Base-by-base conservation (phyloP, 2,888 invertebrate species). In the Apamea crenata region DNA sequence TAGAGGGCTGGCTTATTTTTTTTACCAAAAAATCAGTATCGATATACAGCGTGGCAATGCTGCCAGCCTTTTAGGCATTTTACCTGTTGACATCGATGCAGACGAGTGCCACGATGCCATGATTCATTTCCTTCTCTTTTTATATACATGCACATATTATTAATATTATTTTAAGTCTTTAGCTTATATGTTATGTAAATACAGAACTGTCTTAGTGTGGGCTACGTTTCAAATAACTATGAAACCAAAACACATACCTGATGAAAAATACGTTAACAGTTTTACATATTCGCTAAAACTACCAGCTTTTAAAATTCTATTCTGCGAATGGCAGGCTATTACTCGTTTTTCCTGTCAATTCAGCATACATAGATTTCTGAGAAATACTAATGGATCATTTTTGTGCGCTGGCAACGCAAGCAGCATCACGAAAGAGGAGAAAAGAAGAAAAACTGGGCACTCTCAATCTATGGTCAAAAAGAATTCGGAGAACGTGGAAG, bases 331-430 rank as follows among this genome's bases (percentile, higher is more conserved):
- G 32, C 72, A 70, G 53, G 59, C 44, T 59, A 53, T 56, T 66
- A 29, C 61, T 63, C 10, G 36, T 59, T 80, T 81, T 85, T 72
- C 53, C 63, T 29, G 50, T 69, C 56, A 63, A 74, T 67, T 74
- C 50, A 66, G 61, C 40, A 61, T 74, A 63, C 56, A 56, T 56
- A 29, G 73, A 67, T 74, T 85, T 81, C 66, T n/a, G n/a, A 10
- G 25, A 73, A 66, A 66, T 61, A 50, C 32, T 56, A 56, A 16
- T 16, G 59, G 56, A 32, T 36, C 16, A 56, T 70, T 67, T 77
- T 63, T 47, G 70, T 59, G 66, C 32, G 44, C 59, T 25, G 32
- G 65, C 5, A 66, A 71, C 47, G 50, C 53, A 69, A 53, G 36
- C 18, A 36, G 61, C 59, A 75, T 82, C 50, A 6, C 4, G n/a